Base-by-base conservation (phyloP, 2,113 vertebrate species). In the Cololabis saira region DNA sequence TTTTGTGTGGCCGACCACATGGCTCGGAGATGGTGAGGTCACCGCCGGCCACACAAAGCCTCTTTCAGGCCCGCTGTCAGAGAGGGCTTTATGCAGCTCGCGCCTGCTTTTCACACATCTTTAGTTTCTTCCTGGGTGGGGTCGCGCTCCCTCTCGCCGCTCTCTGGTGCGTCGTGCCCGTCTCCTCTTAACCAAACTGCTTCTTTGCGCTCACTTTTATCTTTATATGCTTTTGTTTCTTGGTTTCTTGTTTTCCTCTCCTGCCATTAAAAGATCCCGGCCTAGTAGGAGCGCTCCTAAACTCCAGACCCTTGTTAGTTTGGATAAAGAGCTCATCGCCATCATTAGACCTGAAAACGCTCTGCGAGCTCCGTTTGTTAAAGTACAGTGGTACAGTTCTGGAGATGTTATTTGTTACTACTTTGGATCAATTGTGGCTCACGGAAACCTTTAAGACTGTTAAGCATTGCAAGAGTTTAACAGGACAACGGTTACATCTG, bases 161-260 rank as follows among this genome's bases (percentile, higher is more conserved):
- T 30, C 41, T 67, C 47, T 19, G 11, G 53, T 37, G 21, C 40
- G 55, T 12, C 88, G 95, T 93, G 0, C 92, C 93, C 49, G 93
- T 94, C 0, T 94, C 92, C 72, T 93, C 92, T 44, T 47, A 49
- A 13, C 24, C 47, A 5, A 70, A n/a, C n/a, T n/a, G n/a, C n/a
- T n/a, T n/a, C n/a, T n/a, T n/a, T n/a, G n/a, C n/a, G n/a, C n/a
- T n/a, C n/a, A n/a, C n/a, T n/a, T n/a, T n/a, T n/a, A n/a, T n/a
- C n/a, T n/a, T n/a, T n/a, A n/a, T n/a, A n/a, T n/a, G n/a, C n/a
- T n/a, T n/a, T n/a, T n/a, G n/a, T n/a, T n/a, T n/a, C n/a, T n/a
- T n/a, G n/a, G n/a, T n/a, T 44, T 19, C 30, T 44, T 94, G 94
- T 80, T 27, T 53, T 19, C n/a, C 8, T 30, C 33, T 69, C 16